Conservation (phyloP, 2,888 invertebrate species). For the Nephrotoma appendiculata region DNA sequence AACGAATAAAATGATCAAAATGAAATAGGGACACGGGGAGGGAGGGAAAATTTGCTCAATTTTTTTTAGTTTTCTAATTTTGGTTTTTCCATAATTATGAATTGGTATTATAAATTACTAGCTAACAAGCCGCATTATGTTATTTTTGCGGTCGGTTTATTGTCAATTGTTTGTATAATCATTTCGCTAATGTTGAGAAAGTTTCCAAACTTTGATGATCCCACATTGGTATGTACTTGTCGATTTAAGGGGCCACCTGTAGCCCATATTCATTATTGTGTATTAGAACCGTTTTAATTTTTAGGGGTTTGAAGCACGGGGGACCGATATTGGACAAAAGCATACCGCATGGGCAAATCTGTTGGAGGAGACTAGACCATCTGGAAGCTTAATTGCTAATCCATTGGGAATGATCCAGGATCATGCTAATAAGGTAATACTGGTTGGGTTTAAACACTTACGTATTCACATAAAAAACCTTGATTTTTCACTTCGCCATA, state of each 20-base stretch:
- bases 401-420: conserved; percentile 38
- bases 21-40: not conserved
- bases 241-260: not conserved
- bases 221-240: conserved; percentile 49
- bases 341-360: conserved; percentile 77
- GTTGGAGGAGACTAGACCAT: conserved; percentile 54
- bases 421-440: not conserved
- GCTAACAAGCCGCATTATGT: conserved; percentile 54
- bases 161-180: conserved; percentile 49
- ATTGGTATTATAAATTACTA: conserved; percentile 49
- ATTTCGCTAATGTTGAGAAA: conserved; percentile 46
- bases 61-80: not conserved
- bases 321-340: conserved; percentile 68
- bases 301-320: conserved; percentile 82
- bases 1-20: not conserved
- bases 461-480: conserved; percentile 11
- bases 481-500: conserved; percentile 9
- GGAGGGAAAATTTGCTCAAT: not conserved
- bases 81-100: conserved; percentile 25
- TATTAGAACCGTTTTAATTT: not conserved
- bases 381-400: conserved; percentile 54
- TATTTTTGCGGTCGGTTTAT: conserved; percentile 42
- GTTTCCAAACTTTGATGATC: conserved; percentile 73
- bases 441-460: too few relatives aligned
- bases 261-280: not conserved